Evolutionary conservation across 2,797 vertebrate species (phyloP).

Genomic region (Cichlasoma orientale): DNA sequence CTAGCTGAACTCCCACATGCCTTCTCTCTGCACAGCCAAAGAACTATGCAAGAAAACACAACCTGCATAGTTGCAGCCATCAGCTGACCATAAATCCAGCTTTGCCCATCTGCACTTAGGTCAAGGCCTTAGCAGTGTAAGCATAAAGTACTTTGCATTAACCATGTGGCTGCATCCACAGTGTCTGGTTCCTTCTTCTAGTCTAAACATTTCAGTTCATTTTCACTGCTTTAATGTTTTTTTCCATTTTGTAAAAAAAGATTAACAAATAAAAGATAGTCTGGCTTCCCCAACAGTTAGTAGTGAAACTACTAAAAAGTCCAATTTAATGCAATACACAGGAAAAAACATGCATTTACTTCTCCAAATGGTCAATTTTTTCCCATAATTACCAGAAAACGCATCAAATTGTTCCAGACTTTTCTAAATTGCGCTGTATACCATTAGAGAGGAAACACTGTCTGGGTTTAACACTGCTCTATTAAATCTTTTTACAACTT

Average conservation of each 20-base stretch:
- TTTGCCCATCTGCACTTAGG: neutral
- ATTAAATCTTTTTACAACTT: slow-evolving; percentile 1
- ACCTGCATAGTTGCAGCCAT: neutral
- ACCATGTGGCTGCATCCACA: neutral
- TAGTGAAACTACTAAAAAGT: neutral
- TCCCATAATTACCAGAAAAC: neutral
- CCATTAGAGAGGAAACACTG: neutral
- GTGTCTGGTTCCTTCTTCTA: neutral
- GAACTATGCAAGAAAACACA: neutral
- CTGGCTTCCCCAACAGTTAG: neutral
- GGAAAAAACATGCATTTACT: fast-evolving
- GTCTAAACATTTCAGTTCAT: neutral
- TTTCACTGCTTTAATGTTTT: neutral
- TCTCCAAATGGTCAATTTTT: neutral
- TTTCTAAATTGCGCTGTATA: neutral
- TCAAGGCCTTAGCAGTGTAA: neutral
- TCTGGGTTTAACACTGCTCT: neutral
- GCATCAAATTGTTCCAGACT: neutral
- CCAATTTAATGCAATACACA: neutral
- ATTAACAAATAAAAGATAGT: neutral
- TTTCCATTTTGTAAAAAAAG: neutral
- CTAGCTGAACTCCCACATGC: neutral
- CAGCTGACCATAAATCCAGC: neutral
- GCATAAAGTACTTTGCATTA: neutral
- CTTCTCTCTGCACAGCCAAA: neutral